Evolutionary conservation across 1,140 invertebrate genomes (phyloP).

Genomic region (Plectrocnemia conspersa): DNA sequence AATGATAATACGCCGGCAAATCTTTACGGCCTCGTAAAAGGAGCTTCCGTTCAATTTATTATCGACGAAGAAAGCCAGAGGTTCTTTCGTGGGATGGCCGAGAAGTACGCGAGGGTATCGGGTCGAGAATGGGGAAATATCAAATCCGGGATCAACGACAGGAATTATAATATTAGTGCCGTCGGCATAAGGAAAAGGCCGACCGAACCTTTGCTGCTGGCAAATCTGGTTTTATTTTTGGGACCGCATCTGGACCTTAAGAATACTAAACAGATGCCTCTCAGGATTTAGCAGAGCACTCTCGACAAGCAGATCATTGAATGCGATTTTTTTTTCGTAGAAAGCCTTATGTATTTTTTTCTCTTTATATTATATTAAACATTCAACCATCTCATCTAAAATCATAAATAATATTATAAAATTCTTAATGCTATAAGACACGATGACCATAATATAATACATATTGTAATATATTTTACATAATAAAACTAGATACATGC

Average conservation of each 20-base stretch:
- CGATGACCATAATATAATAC: not conserved
- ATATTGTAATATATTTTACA: too few relatives aligned
- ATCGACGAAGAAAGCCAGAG: slow-evolving; percentile 23
- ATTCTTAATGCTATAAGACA: not conserved
- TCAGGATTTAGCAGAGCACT: too few relatives aligned
- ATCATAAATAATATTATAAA: not conserved
- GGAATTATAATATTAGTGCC: slow-evolving; percentile 34
- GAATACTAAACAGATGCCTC: slow-evolving; percentile 10
- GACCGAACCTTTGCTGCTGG: not conserved
- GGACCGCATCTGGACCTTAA: slow-evolving; percentile 8
- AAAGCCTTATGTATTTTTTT: too few relatives aligned
- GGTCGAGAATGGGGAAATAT: not conserved
- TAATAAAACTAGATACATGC: too few relatives aligned
- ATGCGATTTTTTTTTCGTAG: too few relatives aligned
- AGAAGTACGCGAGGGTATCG: slow-evolving; percentile 20
- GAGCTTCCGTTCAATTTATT: slow-evolving; percentile 35
- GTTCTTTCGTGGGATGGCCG: not conserved
- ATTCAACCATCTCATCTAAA: too few relatives aligned
- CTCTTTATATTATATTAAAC: too few relatives aligned
- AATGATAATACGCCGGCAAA: slow-evolving; percentile 34
- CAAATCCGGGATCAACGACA: slow-evolving; percentile 30
- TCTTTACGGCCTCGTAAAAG: slow-evolving; percentile 35
- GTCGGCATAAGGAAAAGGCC: slow-evolving; percentile 16
- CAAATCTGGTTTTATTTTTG: slow-evolving; percentile 12
- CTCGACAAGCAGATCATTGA: too few relatives aligned